Evolutionary conservation across 2,888 invertebrate species (phyloP), one percentile per base, ranked within the genome.

Genomic region (Noctua pronuba): DNA sequence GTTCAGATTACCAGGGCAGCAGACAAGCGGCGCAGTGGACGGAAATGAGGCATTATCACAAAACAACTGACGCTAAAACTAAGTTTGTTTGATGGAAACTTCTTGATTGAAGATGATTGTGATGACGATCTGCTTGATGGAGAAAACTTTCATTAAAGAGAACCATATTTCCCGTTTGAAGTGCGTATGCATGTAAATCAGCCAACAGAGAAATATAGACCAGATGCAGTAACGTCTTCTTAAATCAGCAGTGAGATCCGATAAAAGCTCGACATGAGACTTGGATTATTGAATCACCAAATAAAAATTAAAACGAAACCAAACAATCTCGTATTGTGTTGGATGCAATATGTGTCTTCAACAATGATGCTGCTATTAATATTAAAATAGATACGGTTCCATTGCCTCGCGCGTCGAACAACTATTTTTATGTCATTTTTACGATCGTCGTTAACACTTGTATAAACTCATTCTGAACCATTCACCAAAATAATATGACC

Each of bases 41-140:
- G 55, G 77, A 75, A 83, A 83, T 74, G 68, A 80, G 65, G 70
- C 68, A 74, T 76, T 65, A 68, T 60, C 64, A 68, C 74, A 71
- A 60, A 73, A 84, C 80, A 41, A 70, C 49, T 52, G 58, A 67
- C 67, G 35, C 49, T 11, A 28, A 41, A 64, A 55, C 67, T 77
- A 55, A 83, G n/a, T 70, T 70, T 49, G 78, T 62, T 58, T 55
- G 44, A 35, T 49, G 55, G 24, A 44, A 66, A 70, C 49, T 62
- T 83, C 46, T 46, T 11, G 16, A 83, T 49, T 52, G 18, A 66
- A 70, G 11, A 46, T 58, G 2, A 73, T 69, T 65, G 16, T 41
- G 24, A 35, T 44, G 38, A 72, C 16, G 28, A 67, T 65, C 35
- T 58, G 8, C 35, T 44, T 41, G 16, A 24, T 41, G 18, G 35